Evolutionary conservation across 2,113 vertebrate genomes (phyloP).

Genomic region (Mormyrus iriodes): DNA sequence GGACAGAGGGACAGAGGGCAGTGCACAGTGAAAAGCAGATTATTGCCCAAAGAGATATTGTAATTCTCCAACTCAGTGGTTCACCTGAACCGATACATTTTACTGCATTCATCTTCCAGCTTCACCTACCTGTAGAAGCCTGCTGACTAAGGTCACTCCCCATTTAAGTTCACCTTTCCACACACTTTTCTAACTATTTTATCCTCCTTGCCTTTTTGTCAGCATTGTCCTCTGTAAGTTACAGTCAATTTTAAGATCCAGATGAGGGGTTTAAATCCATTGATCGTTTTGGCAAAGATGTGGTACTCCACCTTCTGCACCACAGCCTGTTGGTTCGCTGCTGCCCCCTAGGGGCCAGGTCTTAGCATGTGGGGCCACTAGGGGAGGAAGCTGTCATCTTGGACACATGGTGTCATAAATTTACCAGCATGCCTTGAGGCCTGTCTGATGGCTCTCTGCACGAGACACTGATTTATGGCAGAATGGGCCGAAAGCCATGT

Average conservation of each 20-base stretch:
- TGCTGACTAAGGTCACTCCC: background rate
- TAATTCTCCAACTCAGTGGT: background rate
- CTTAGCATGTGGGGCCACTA: background rate
- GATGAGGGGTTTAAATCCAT: background rate
- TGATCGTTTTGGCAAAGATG: background rate
- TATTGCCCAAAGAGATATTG: background rate
- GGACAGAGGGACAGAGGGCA: background rate
- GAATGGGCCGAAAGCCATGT: constrained; percentile 24
- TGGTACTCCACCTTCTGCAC: background rate
- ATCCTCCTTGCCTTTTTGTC: background rate
- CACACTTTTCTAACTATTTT: background rate
- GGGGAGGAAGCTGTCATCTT: constrained; percentile 14
- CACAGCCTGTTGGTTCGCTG: background rate
- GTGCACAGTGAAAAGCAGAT: background rate
- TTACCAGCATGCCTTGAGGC: constrained; percentile 5
- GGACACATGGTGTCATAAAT: constrained; percentile 1
- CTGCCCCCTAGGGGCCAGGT: background rate
- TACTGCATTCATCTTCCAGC: background rate
- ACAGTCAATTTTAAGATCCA: background rate
- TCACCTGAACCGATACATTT: background rate
- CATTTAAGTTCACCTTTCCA: background rate
- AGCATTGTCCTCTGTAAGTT: background rate
- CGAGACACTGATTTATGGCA: constrained; percentile 46
- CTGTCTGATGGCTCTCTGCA: background rate
- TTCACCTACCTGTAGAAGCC: background rate